Percentiles rank a stretch among this genome's conserved stretches.
These are phyloP conservation scores for Ciconia maguari DNA, from an alignment of 2,113 vertebrate genomes.

Conservation along the genomic window DNA sequence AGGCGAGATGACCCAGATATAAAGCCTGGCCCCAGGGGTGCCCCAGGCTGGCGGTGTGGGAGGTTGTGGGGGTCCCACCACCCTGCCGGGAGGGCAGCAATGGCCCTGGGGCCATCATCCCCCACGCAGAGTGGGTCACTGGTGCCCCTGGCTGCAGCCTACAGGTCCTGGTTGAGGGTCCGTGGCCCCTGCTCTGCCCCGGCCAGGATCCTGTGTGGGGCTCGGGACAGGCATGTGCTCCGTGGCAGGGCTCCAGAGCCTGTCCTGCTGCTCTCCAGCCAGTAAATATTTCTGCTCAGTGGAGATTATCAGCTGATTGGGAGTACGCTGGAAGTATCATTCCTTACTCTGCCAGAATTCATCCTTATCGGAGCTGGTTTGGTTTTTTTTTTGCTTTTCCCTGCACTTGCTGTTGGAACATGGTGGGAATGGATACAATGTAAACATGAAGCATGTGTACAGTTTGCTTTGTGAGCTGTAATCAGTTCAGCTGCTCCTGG, in stretches of 20 bases:
- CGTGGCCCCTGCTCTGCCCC: background rate
- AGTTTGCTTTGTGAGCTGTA: background rate
- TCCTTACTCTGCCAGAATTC: background rate
- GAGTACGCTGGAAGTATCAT: background rate
- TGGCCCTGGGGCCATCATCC: background rate
- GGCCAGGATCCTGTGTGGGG: fast-evolving
- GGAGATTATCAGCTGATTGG: background rate
- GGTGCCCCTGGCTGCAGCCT: background rate
- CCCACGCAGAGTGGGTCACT: fast-evolving
- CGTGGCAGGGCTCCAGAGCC: background rate
- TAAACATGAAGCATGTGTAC: background rate
- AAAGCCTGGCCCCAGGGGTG: background rate
- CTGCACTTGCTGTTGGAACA: background rate
- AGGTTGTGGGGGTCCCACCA: background rate
- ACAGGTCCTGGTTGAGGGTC: fast-evolving
- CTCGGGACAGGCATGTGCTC: background rate
- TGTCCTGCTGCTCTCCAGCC: background rate
- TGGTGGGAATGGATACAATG: background rate
- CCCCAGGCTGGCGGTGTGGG: background rate
- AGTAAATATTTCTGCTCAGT: background rate
- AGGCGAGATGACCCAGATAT: fast-evolving
- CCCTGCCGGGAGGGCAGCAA: background rate
- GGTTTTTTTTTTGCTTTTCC: background rate
- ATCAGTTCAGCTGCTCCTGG: background rate
- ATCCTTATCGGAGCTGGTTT: background rate